Base-by-base conservation (phyloP, 2,797 vertebrate genomes). In the Steatocranus sp. region DNA sequence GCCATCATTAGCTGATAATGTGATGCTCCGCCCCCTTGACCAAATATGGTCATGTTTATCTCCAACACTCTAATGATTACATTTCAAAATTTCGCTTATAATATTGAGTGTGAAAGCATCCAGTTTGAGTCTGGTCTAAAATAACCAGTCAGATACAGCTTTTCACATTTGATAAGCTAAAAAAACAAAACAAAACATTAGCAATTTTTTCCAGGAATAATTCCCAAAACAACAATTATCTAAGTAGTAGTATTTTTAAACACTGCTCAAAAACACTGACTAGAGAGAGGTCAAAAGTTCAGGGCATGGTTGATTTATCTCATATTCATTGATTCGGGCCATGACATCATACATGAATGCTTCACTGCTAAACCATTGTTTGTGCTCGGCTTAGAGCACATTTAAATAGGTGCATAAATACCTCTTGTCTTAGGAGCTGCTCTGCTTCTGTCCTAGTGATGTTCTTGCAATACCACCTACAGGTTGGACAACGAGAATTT, bases 391-490 rank as follows among this genome's bases (percentile, higher is more conserved):
- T 46, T 70, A 70, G 9, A 70, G 66, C 1, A 48, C 27, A 73
- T 73, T 11, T 46, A 46, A 27, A 11, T 8, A 11, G 30, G 18
- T 30, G 17, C 10, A 18, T 23, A 9, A 8, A 70, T 77, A 98
- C 98, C 97, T 97, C 95, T 80, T 97, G 96, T 79, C 56, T 94
- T 82, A 98, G 92, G 25, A 98, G 94, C 83, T 91, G 91, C 83
- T 98, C 97, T n/a, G 97, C 97, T 83, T 97, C 97, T 48, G 95
- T 95, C 91, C 97, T 96, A 61, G 95, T 97, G 86, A 98, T 94
- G 90, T 96, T 97, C 94, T 96, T 97, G 81, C 97, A 97, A 91
- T 97, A 98, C 98, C 97, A 98, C 84, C 97, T 98, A 4, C 53
- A 86, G 8, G 10, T 41, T 11, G 43, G 4, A 46, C 8, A 75